Evolutionary conservation across 2,888 invertebrate species (phyloP).

Genomic region (Aporophyla lueneburgensis): DNA sequence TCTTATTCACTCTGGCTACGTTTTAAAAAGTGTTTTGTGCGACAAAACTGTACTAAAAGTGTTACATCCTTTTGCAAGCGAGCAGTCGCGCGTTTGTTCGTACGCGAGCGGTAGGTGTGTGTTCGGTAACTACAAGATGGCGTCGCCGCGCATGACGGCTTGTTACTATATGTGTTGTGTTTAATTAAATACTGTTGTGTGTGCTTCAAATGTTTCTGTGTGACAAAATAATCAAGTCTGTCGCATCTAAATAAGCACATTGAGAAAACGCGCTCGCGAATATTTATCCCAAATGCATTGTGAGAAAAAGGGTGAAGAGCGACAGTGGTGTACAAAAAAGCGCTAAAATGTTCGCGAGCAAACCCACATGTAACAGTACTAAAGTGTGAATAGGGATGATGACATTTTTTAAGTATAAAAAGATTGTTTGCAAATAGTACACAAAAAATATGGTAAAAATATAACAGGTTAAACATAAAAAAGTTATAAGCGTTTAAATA

Average conservation of each 20-base stretch:
- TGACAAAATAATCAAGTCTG: conserved; percentile 6
- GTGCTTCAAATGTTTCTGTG: background rate
- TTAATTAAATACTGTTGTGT: conserved; percentile 17
- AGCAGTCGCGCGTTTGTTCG: conserved; percentile 15
- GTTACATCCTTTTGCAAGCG: background rate
- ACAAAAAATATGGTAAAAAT: background rate
- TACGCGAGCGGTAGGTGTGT: background rate
- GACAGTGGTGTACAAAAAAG: background rate
- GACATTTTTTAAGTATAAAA: background rate
- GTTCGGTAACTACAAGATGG: background rate
- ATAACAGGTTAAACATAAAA: background rate
- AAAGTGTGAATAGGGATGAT: background rate
- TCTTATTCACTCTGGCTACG: conserved; percentile 10
- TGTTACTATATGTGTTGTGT: conserved; percentile 7
- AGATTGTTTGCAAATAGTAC: background rate
- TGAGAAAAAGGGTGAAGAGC: background rate
- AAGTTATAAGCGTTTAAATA: background rate
- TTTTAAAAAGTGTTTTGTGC: background rate
- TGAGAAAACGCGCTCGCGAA: background rate
- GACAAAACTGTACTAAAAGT: conserved; percentile 6
- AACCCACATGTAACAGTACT: background rate
- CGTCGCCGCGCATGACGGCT: background rate
- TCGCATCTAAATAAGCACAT: background rate
- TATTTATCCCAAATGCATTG: background rate
- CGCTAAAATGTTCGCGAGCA: conserved; percentile 4